These are phyloP conservation scores for Salarias fasciatus DNA, from an alignment of 2,797 vertebrate genomes.

Conservation along the genomic window DNA sequence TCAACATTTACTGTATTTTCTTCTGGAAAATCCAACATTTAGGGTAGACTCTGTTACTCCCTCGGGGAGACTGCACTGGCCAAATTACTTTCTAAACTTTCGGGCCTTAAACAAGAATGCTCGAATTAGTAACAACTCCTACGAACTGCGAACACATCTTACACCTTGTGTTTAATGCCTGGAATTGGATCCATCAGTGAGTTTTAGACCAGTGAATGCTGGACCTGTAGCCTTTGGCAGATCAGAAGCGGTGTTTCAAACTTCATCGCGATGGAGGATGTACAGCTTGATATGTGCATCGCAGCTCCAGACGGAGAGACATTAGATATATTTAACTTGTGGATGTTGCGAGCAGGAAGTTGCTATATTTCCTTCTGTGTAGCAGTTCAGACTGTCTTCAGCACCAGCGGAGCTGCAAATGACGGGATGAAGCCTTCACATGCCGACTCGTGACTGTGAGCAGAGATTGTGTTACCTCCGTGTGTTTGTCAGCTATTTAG, in stretches of 20 bases:
- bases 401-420: slow-evolving; percentile 3
- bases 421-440: slow-evolving; percentile 1
- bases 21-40: slow-evolving; percentile 44
- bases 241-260: neutral
- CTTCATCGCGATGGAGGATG: no score
- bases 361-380: neutral
- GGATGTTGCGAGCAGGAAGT: neutral
- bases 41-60: slow-evolving; percentile 34
- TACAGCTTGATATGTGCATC: no score
- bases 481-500: slow-evolving; percentile 34
- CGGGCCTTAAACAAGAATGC: slow-evolving; percentile 40
- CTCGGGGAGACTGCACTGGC: slow-evolving; percentile 27
- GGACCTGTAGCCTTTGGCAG: slow-evolving; percentile 22
- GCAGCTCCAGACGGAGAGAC: no score
- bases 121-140: slow-evolving; percentile 29
- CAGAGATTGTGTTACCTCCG: slow-evolving; percentile 7
- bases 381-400: neutral
- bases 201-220: neutral
- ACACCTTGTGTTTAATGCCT: slow-evolving; percentile 18
- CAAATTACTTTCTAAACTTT: slow-evolving; percentile 55
- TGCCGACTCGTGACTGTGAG: neutral
- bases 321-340: no score
- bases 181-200: neutral
- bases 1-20: slow-evolving; percentile 50
- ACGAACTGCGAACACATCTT: neutral